These are phyloP conservation scores for Bombus pyrosoma DNA, from an alignment of 1,140 invertebrate species.

Conservation along the genomic window DNA sequence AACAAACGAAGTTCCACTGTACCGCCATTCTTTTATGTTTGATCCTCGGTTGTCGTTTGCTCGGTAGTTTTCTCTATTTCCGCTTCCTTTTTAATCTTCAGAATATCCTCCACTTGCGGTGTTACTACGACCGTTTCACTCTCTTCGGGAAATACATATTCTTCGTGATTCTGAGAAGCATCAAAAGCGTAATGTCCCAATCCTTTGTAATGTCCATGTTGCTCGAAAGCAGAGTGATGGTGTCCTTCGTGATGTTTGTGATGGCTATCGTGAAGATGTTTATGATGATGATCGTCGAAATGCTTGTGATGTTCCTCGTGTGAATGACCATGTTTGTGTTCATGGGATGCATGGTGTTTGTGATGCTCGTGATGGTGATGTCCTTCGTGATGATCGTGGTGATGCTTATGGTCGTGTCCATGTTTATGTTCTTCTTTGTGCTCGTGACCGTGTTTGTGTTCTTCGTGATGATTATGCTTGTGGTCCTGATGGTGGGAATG, in stretches of 20 bases:
- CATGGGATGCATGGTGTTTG: constrained; percentile 68
- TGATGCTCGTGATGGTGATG: constrained; percentile 73
- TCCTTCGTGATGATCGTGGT: constrained; percentile 71
- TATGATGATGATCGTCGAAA: constrained; percentile 67
- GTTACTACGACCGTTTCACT: constrained; percentile 42
- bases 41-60: not conserved
- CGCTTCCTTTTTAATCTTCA: constrained; percentile 52
- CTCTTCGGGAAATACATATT: constrained; percentile 71
- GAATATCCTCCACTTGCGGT: constrained; percentile 30
- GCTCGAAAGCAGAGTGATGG: constrained; percentile 52
- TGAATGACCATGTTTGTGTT: constrained; percentile 71
- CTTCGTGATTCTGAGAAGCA: constrained; percentile 69
- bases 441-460: constrained; percentile 73
- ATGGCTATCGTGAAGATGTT: constrained; percentile 68
- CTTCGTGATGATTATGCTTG: constrained; percentile 68
- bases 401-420: constrained; percentile 70
- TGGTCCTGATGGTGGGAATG: constrained; percentile 72
- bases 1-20: no score
- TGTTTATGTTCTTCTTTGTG: constrained; percentile 74
- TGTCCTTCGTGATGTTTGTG: constrained; percentile 64
- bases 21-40: constrained; percentile 4
- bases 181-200: constrained; percentile 67
- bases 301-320: constrained; percentile 73
- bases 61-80: not conserved
- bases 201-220: constrained; percentile 62